Evolutionary conservation across 2,888 invertebrate genomes (phyloP).

Genomic region (Nemoura dubitans): DNA sequence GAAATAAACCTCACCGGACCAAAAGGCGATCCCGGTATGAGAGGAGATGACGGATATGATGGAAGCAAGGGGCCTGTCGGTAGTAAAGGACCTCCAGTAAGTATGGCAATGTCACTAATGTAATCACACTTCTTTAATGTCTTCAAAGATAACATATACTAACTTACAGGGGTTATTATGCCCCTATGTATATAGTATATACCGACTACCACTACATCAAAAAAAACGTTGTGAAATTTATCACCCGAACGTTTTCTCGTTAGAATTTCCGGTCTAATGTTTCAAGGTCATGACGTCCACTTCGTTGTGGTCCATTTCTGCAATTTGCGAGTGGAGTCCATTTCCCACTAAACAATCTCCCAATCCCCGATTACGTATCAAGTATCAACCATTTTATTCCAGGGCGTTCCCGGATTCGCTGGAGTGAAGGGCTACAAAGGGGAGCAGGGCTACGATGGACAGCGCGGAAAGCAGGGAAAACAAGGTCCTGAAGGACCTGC

Average conservation of each 20-base stretch:
- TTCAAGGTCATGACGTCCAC: too few species aligned
- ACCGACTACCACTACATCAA: too few species aligned
- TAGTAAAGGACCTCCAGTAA: constrained; percentile 57
- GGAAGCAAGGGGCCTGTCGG: constrained; percentile 61
- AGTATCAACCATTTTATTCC: background rate
- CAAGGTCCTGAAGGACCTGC: constrained; percentile 66
- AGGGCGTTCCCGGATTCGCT: constrained; percentile 58
- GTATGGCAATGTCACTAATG: background rate
- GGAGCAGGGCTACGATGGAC: constrained; percentile 77
- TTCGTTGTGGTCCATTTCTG: too few species aligned
- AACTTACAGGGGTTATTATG: background rate
- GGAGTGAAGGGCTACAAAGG: constrained; percentile 67
- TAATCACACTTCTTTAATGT: too few species aligned
- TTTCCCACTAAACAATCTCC: too few species aligned
- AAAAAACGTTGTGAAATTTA: too few species aligned
- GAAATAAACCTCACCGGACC: constrained; percentile 55
- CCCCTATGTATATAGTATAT: background rate
- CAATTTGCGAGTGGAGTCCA: too few species aligned
- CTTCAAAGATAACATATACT: too few species aligned
- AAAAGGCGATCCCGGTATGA: constrained; percentile 57
- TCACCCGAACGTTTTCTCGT: too few species aligned
- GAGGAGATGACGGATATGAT: constrained; percentile 57
- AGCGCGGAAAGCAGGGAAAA: constrained; percentile 67
- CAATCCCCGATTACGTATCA: background rate
- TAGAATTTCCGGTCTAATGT: too few species aligned